Evolutionary conservation across 2,113 vertebrate species (phyloP).

Genomic region (Nibea coibor): DNA sequence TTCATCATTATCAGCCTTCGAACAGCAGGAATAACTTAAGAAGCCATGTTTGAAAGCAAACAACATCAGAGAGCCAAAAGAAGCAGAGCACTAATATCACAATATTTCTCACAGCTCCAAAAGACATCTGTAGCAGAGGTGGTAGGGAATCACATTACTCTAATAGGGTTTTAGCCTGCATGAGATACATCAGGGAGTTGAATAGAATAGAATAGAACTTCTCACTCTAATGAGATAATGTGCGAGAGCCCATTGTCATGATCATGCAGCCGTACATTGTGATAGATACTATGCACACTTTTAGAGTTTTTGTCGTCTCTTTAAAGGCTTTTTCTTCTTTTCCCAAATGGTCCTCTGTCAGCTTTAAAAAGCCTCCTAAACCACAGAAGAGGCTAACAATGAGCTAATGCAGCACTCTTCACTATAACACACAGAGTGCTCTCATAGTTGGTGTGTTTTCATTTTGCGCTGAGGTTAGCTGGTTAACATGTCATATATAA

Average conservation of each 20-base stretch:
- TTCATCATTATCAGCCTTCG: constrained; percentile 43
- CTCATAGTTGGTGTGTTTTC: background rate
- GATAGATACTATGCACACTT: constrained; percentile 1
- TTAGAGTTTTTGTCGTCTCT: constrained; percentile 22
- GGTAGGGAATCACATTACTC: constrained; percentile 2
- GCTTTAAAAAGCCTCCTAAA: constrained; percentile 53
- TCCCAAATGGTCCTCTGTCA: constrained; percentile 32
- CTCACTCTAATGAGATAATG: constrained; percentile 42
- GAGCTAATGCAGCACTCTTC: constrained; percentile 5
- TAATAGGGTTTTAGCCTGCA: background rate
- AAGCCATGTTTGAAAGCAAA: constrained; percentile 11
- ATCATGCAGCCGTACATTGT: background rate
- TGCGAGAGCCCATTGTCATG: background rate
- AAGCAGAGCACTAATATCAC: background rate
- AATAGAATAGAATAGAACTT: constrained; percentile 4
- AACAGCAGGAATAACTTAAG: constrained; percentile 18
- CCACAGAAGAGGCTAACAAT: constrained; percentile 30
- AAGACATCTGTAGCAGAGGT: background rate
- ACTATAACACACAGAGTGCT: background rate
- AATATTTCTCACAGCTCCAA: background rate
- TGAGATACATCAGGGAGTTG: constrained; percentile 12
- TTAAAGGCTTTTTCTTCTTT: constrained; percentile 18
- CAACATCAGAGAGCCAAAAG: background rate
- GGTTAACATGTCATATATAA: too few relatives aligned
- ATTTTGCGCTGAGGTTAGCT: too few relatives aligned